Percentiles rank a stretch among this genome's conserved stretches.
Evolutionary conservation across 2,797 vertebrate species (phyloP).

Genomic region (Gallinago solitaria): DNA sequence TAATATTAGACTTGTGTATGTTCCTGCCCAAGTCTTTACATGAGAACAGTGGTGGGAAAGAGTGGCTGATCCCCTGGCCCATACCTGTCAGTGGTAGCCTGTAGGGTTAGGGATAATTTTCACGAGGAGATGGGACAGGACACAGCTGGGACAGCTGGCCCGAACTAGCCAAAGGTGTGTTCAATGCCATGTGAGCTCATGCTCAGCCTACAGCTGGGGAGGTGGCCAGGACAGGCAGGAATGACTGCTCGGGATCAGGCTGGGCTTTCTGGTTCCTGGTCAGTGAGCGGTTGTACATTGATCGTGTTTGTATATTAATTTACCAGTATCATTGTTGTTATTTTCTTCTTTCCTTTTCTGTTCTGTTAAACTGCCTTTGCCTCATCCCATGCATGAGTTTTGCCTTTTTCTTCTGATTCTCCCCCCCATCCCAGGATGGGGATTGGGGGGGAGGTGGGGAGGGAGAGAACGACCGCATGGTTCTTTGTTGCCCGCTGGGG

Average conservation of each 20-base stretch:
- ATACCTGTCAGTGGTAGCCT: neutral
- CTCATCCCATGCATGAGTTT: neutral
- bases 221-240: neutral
- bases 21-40: neutral
- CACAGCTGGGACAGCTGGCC: neutral
- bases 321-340: neutral
- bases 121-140: neutral
- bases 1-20: neutral
- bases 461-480: accelerated
- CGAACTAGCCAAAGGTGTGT: neutral
- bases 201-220: neutral
- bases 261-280: neutral
- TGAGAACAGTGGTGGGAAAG: neutral
- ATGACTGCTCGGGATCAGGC: neutral
- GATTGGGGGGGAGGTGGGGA: neutral
- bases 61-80: neutral
- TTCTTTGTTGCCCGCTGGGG: neutral
- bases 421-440: neutral
- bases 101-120: neutral
- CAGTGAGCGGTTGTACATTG: neutral
- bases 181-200: neutral
- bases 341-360: neutral
- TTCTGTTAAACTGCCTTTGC: neutral
- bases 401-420: neutral
- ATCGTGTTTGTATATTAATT: neutral